These are phyloP conservation scores for Lynx canadensis DNA, from an alignment of 2,113 vertebrate species.

Conservation along the genomic window DNA sequence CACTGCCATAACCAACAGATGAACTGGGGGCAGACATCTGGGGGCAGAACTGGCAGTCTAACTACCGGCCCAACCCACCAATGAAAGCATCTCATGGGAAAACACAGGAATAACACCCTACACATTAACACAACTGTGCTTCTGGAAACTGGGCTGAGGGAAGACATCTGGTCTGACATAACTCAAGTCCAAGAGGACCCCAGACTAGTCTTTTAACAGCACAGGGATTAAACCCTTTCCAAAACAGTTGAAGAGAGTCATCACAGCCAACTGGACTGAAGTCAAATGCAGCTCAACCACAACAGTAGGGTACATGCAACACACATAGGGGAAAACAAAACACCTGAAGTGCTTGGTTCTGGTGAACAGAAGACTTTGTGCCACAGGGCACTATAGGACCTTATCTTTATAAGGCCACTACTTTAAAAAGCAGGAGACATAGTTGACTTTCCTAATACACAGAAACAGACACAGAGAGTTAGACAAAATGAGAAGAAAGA, in stretches of 20 bases:
- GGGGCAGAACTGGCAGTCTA: too few species aligned
- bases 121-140: neutral
- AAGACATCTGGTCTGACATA: neutral
- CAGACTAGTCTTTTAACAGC: neutral
- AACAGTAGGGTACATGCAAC: neutral
- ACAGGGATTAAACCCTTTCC: neutral
- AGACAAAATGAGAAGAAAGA: neutral
- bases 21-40: neutral
- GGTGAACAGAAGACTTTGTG: neutral
- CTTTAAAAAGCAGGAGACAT: neutral
- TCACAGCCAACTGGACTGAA: neutral
- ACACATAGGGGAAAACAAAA: neutral
- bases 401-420: neutral
- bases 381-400: neutral
- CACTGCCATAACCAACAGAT: neutral
- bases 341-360: neutral
- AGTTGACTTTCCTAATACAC: neutral
- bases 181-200: neutral
- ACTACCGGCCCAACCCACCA: neutral
- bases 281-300: neutral
- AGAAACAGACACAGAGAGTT: neutral
- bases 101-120: neutral
- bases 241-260: neutral
- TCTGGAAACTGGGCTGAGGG: neutral
- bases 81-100: neutral